Conservation (phyloP, 2,113 vertebrate species). For the Notarius quadriscutis region DNA sequence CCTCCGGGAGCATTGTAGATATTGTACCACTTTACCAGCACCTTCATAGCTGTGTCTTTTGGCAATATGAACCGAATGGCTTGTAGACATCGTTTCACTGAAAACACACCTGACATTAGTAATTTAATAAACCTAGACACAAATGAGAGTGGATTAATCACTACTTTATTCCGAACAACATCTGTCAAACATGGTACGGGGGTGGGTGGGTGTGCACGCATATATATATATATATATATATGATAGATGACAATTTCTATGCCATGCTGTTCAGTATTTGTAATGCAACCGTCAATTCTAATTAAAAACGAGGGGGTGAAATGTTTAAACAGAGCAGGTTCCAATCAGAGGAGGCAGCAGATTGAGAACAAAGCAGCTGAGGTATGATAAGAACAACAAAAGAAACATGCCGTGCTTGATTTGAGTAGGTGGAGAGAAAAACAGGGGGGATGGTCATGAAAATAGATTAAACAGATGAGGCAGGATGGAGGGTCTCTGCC, state of each 20-base stretch:
- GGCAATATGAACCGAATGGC: conserved; percentile 88
- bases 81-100: conserved; percentile 91
- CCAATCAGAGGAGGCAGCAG: conserved; percentile 7
- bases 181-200: neutral
- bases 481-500: conserved; percentile 19
- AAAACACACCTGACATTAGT: conserved; percentile 9
- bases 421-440: conserved; percentile 29
- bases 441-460: neutral
- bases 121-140: neutral
- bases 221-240: too few species aligned
- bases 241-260: too few species aligned
- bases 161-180: neutral
- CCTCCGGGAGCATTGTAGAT: conserved; percentile 93
- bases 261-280: neutral
- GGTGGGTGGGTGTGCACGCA: too few species aligned
- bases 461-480: neutral
- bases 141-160: neutral
- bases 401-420: conserved; percentile 17
- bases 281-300: neutral
- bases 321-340: neutral
- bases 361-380: conserved; percentile 27
- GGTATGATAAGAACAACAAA: neutral
- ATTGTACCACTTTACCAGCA: conserved; percentile 97
- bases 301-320: conserved; percentile 21
- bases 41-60: conserved; percentile 90